Evolutionary conservation across 2,113 vertebrate genomes (phyloP), one percentile per base, ranked within the genome.

Genomic region (Apistogramma diplotaenia): DNA sequence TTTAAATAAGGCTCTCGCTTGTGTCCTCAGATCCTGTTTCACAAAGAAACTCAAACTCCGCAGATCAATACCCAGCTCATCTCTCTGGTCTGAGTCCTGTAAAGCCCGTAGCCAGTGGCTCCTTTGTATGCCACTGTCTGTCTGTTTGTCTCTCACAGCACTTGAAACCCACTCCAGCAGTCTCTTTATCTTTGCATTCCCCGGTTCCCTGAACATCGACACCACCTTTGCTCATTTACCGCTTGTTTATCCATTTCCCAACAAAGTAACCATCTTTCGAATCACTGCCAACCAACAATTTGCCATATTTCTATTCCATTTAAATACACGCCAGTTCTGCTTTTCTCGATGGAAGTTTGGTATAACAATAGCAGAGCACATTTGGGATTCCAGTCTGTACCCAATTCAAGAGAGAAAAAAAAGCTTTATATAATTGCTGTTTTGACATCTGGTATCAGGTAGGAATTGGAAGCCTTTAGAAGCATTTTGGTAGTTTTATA

Each of bases 1-100:
- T 92, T 94, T 93, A 93, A 94, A 93, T 90, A 93, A 89, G 83
- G 78, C 86, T 87, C 84, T 90, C 13, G 61, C 81, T 84, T 59
- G 75, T 92, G 74, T 89, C 90, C 87, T 87, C 86, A 84, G 93
- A 94, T 94, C 87, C 79, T 78, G 85, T 93, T 94, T 93, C 91
- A 89, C 90, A 89, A 91, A 93, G 93, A 94, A 94, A 94, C 88
- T 89, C 74, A 87, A 91, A 92, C 91, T 90, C 62, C 43, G 16
- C 77, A 76, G 81, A 93, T 94, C 94, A 82, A 94, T 95, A 91
- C 29, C 0, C 31, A n/a, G 85, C 92, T 88, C 57, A 73, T 79
- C 80, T 87, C 80, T 78, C 43, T 73, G 78, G 75, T 78, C 81
- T 21, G 49, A 54, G 84, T 74, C 85, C 88, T 71, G 83, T 51